Conservation (phyloP, 2,888 invertebrate species). For the Tipula helvola region DNA sequence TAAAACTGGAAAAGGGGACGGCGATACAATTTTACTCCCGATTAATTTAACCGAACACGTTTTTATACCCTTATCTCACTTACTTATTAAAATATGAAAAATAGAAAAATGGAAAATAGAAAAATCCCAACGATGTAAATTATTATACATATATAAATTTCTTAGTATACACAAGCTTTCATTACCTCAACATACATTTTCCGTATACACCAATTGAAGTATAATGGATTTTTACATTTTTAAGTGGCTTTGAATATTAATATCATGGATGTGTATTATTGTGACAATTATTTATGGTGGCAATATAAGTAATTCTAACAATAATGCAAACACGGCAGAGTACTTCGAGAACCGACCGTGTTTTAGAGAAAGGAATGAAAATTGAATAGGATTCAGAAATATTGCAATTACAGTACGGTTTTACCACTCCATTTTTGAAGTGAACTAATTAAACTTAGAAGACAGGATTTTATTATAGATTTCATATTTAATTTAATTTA, state of each 20-base stretch:
- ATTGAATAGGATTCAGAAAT: no score
- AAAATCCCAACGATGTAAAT: background rate
- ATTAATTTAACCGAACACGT: background rate
- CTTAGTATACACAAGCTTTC: background rate
- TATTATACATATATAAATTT: background rate
- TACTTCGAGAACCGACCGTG: background rate
- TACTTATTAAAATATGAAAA: background rate
- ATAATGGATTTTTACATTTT: background rate
- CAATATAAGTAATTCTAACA: background rate
- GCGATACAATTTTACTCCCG: background rate
- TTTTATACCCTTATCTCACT: background rate
- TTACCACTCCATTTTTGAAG: no score
- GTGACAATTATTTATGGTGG: background rate
- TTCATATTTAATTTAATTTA: no score
- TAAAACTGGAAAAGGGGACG: background rate
- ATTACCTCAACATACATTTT: background rate
- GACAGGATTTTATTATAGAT: no score
- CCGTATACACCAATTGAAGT: background rate
- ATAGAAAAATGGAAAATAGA: background rate
- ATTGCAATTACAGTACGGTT: no score
- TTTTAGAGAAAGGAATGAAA: background rate
- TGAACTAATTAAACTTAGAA: no score
- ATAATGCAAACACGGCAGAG: background rate
- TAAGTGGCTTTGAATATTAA: background rate
- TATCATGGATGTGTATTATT: background rate